These are phyloP conservation scores for Microhierax caerulescens DNA, from an alignment of 2,797 vertebrate genomes.

Conservation along the genomic window DNA sequence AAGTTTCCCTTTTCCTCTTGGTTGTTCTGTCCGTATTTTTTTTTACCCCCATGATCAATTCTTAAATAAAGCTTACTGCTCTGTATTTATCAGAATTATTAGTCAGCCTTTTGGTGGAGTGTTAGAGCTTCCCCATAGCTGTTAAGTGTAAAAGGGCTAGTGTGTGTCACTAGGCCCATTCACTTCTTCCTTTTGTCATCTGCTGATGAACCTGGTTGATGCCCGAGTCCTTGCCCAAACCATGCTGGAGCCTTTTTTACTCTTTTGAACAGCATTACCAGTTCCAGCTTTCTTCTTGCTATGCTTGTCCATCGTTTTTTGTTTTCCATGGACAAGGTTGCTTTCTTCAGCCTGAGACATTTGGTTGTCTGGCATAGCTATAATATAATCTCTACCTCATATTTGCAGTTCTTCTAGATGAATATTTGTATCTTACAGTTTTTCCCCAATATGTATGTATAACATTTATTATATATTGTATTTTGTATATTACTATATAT, in stretches of 20 bases:
- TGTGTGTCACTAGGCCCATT: background rate
- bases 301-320: background rate
- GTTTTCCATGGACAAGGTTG: background rate
- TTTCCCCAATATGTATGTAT: background rate
- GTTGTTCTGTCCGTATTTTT: background rate
- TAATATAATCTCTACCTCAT: background rate
- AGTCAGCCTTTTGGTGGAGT: background rate
- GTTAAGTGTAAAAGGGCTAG: background rate
- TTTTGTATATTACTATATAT: background rate
- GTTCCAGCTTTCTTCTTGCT: background rate
- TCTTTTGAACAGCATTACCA: background rate
- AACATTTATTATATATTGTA: background rate
- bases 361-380: background rate
- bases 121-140: background rate
- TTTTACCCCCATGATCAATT: background rate
- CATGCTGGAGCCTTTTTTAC: background rate
- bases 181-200: background rate
- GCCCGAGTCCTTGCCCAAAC: accelerated
- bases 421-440: background rate
- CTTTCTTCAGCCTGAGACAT: background rate
- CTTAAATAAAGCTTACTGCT: background rate
- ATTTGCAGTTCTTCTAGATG: background rate
- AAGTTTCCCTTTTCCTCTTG: background rate
- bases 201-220: background rate
- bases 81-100: background rate